phyloP scores from a whole-genome alignment of 1,140 invertebrate genomes.

The Papilio glaucus region DNA sequence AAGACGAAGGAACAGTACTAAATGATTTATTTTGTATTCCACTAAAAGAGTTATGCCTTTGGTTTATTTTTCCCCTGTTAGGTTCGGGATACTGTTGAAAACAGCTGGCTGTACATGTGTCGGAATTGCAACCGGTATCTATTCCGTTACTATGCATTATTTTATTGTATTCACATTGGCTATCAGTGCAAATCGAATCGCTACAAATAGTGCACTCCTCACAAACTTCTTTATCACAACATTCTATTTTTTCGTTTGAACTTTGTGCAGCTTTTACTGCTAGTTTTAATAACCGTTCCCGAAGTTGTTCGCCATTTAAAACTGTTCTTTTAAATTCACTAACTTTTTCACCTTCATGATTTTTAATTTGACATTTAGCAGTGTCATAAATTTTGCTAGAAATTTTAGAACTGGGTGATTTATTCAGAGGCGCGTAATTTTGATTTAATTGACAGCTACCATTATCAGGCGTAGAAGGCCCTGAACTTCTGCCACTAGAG shows the following conservation, averaged over 20 bases:
- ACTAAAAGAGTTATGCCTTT: conserved; percentile 82
- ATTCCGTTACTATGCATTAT: conserved; percentile 75
- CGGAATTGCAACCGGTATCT: conserved; percentile 76
- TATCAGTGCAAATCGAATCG: conserved; percentile 79
- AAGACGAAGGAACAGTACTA: conserved; percentile 54
- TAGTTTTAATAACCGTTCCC: conserved; percentile 84
- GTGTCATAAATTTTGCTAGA: conserved; percentile 61
- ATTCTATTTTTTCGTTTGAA: conserved; percentile 79
- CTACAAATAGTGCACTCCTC: conserved; percentile 81
- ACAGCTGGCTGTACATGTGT: conserved; percentile 73
- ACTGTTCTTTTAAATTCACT: conserved; percentile 79
- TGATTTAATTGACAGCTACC: conserved; percentile 79
- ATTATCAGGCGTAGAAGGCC: conserved; percentile 84
- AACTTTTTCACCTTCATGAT: conserved; percentile 68
- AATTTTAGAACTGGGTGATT: conserved; percentile 52
- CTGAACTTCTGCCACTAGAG: conserved; percentile 87
- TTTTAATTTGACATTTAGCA: conserved; percentile 50
- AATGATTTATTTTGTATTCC: conserved; percentile 73
- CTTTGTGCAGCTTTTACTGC: conserved; percentile 80
- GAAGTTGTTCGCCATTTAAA: conserved; percentile 85
- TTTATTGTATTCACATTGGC: conserved; percentile 81
- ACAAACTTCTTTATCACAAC: conserved; percentile 80
- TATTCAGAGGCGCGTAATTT: conserved; percentile 59
- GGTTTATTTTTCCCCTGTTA: conserved; percentile 61
- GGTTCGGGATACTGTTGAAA: conserved; percentile 63